Percentiles rank a stretch among this genome's conserved stretches.
Evolutionary conservation across 2,888 invertebrate species (phyloP).

Genomic region (Dione juno): DNA sequence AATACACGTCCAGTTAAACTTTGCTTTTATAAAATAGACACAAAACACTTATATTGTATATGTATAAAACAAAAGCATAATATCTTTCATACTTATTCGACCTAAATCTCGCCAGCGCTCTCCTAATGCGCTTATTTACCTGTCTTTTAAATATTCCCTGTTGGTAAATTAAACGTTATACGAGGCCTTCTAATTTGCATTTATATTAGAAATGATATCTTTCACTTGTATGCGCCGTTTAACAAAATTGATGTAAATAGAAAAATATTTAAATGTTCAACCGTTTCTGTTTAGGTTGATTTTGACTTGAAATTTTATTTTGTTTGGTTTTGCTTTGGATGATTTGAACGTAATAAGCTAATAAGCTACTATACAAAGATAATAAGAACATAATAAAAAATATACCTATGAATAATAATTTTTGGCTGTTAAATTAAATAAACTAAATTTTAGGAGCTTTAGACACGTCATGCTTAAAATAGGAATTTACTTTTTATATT

Average conservation of each 20-base stretch:
- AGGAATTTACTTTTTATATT: too few relatives aligned
- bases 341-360: background rate
- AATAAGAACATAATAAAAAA: too few relatives aligned
- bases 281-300: background rate
- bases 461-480: too few relatives aligned
- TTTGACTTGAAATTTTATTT: background rate
- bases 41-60: slow-evolving; percentile 4
- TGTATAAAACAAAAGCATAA: slow-evolving; percentile 5
- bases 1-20: background rate
- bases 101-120: slow-evolving; percentile 39
- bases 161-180: slow-evolving; percentile 43
- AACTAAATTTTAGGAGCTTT: too few relatives aligned
- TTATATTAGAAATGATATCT: slow-evolving; percentile 43
- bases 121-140: slow-evolving; percentile 42
- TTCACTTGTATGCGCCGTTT: slow-evolving; percentile 28
- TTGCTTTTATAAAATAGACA: background rate
- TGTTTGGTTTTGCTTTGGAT: too few relatives aligned
- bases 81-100: slow-evolving; percentile 34
- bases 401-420: too few relatives aligned
- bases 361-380: too few relatives aligned
- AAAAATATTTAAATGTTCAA: slow-evolving; percentile 25
- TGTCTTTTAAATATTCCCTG: slow-evolving; percentile 43
- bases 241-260: slow-evolving; percentile 34
- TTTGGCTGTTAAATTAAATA: too few relatives aligned
- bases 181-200: slow-evolving; percentile 42